Evolutionary conservation across 2,113 vertebrate genomes (phyloP), one percentile per base, ranked within the genome.

Genomic region (Centropus unirufus): DNA sequence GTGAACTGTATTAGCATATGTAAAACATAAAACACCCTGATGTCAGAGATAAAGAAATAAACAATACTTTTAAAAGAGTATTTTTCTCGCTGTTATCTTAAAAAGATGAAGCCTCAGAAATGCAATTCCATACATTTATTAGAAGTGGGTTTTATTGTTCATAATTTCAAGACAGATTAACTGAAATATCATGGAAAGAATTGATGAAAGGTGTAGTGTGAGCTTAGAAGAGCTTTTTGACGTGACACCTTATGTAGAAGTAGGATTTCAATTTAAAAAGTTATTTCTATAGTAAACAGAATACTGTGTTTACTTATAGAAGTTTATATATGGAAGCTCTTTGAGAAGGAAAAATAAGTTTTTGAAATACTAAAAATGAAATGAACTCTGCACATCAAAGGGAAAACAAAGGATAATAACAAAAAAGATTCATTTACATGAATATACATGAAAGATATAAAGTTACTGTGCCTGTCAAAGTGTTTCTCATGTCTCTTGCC

Each of bases 131-230:
- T 11, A 34, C 36, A 36, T 89, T 90, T 93, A 46, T 46, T 89
- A 67, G 30, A 82, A 70, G 17, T 55, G 6, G 30, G 22, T 52
- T 93, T 90, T 89, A 82, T 80, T 93, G 77, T 77, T 83, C 73
- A 57, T 67, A 77, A 74, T 92, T 93, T 93, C 80, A 85, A 84
- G 62, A 75, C 21, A 89, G 34, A 73, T 76, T 85, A 89, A 91
- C 24, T 87, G 77, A 77, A 93, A 88, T 86, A 64, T 19, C 5
- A 1, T 26, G 21, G 34, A n/a, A 92, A 2, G 1, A 89, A 79
- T 1, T 63, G 74, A 83, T 85, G 46, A 92, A 86, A 79, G 29
- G 8, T 69, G 42, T 47, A 74, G 55, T 27, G 72, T 15, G 47
- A 92, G 23, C 26, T 51, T 74, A 5, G 74, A 89, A 92, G 36